These are phyloP conservation scores for Sylvicapra grimmia DNA, from an alignment of 2,113 vertebrate species.

Conservation along the genomic window DNA sequence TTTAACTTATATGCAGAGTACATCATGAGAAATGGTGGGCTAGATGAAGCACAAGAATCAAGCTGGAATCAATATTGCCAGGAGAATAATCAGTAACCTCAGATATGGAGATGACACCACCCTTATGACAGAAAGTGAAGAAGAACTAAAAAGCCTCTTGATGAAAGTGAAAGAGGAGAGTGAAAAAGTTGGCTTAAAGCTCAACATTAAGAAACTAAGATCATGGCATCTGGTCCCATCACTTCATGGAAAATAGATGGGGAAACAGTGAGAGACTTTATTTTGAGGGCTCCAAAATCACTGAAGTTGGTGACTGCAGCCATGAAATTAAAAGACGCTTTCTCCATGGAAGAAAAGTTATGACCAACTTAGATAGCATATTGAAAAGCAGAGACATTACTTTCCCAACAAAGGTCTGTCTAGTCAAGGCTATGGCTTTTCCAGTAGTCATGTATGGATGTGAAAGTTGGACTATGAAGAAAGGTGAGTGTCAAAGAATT, in stretches of 20 bases:
- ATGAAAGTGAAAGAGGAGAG: neutral
- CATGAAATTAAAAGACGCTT: neutral
- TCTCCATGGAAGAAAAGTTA: neutral
- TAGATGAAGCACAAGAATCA: neutral
- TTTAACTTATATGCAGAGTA: neutral
- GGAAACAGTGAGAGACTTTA: neutral
- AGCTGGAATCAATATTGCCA: neutral
- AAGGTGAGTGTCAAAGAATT: neutral
- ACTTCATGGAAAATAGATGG: neutral
- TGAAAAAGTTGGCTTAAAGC: neutral
- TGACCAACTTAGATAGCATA: neutral
- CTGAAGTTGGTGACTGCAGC: neutral
- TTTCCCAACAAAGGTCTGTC: neutral
- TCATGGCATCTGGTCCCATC: neutral
- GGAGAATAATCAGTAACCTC: neutral
- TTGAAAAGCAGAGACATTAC: neutral
- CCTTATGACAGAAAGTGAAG: neutral
- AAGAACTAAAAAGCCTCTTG: neutral
- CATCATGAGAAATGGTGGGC: fast-evolving
- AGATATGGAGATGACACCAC: neutral
- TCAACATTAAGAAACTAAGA: neutral
- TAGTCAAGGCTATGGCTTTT: neutral
- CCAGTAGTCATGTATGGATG: neutral
- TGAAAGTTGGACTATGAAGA: neutral
- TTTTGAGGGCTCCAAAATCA: neutral